These are phyloP conservation scores for Carterocephalus palaemon DNA, from an alignment of 2,888 invertebrate genomes.

Conservation along the genomic window DNA sequence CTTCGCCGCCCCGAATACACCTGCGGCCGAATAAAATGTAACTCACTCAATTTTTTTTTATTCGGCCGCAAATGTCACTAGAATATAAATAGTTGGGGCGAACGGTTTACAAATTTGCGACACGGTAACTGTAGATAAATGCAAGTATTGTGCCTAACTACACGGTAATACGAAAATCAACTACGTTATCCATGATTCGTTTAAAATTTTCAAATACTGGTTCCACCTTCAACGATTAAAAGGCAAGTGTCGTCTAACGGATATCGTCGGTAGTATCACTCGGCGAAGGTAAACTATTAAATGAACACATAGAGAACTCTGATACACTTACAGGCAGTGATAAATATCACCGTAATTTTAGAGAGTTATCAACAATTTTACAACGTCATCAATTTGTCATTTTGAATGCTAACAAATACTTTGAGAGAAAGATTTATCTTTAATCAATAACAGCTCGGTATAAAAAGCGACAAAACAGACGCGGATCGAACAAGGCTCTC, in stretches of 20 bases:
- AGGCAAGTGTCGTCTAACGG: constrained; percentile 51
- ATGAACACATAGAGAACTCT: constrained; percentile 58
- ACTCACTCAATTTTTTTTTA: constrained; percentile 8
- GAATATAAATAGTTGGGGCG: too few species aligned
- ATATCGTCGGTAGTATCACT: constrained; percentile 31
- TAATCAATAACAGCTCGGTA: constrained; percentile 56
- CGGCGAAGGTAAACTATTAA: constrained; percentile 46
- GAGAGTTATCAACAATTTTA: constrained; percentile 33
- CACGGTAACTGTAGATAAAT: constrained; percentile 47
- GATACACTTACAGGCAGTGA: constrained; percentile 62
- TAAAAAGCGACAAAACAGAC: constrained; percentile 67
- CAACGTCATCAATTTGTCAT: constrained; percentile 46
- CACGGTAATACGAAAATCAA: constrained; percentile 9
- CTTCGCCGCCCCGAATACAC: constrained; percentile 9
- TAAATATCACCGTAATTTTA: constrained; percentile 45
- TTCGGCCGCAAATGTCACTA: constrained; percentile 13
- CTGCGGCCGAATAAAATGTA: constrained; percentile 22
- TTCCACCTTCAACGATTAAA: constrained; percentile 31
- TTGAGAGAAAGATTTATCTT: constrained; percentile 44
- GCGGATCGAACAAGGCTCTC: constrained; percentile 68
- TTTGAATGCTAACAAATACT: constrained; percentile 55
- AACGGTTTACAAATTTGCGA: constrained; percentile 38
- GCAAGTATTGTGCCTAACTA: constrained; percentile 56
- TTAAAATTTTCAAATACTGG: constrained; percentile 14
- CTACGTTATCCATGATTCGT: constrained; percentile 4